These are phyloP conservation scores for Pitangus sulphuratus DNA, from an alignment of 2,797 vertebrate species.

Conservation along the genomic window DNA sequence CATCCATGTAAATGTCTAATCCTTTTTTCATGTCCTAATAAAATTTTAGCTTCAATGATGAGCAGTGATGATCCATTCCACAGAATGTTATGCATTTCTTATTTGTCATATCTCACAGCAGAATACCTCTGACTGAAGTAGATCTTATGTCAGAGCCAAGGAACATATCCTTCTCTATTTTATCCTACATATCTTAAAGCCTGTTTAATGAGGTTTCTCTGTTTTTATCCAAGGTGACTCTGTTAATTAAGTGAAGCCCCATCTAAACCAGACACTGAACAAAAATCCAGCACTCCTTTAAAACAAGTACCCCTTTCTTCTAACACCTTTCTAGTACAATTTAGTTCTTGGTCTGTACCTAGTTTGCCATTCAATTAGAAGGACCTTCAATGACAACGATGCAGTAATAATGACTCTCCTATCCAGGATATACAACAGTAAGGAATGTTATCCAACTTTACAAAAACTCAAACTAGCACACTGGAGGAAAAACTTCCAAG, in stretches of 20 bases:
- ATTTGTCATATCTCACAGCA: background rate
- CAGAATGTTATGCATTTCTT: background rate
- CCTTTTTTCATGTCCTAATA: background rate
- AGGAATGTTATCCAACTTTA: background rate
- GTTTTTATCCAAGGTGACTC: background rate
- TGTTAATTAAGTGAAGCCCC: background rate
- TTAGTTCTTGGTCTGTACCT: background rate
- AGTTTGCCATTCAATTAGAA: background rate
- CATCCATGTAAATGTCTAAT: background rate
- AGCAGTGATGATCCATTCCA: background rate
- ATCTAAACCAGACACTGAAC: background rate
- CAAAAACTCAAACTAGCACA: background rate
- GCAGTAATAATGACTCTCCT: background rate
- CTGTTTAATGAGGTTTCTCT: background rate
- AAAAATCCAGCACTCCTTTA: background rate
- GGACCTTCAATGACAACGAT: background rate
- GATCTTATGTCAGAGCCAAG: rapidly evolving
- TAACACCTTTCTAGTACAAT: background rate
- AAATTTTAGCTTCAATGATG: background rate
- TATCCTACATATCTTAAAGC: background rate
- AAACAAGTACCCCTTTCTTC: background rate
- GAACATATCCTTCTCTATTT: background rate
- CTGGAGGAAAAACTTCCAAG: background rate
- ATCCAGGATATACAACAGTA: background rate
- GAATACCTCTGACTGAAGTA: background rate